These are phyloP conservation scores for Bettongia penicillata DNA, from an alignment of 2,113 vertebrate genomes.

Conservation along the genomic window DNA sequence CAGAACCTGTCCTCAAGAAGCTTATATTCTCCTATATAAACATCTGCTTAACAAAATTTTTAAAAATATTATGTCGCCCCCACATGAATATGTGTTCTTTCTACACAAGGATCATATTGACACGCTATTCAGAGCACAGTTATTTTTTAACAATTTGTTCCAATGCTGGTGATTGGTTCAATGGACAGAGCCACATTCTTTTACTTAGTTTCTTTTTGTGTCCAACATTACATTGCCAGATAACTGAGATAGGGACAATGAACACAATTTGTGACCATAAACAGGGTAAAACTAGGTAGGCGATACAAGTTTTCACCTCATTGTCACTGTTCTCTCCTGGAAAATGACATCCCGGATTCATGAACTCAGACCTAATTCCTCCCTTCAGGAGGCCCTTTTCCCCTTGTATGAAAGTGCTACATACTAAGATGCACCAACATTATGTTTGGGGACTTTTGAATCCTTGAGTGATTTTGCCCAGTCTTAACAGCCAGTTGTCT, in stretches of 20 bases:
- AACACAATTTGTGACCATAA: background rate
- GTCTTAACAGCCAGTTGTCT: background rate
- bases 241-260: background rate
- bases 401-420: background rate
- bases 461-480: background rate
- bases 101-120: background rate
- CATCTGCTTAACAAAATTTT: background rate
- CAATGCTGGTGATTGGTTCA: background rate
- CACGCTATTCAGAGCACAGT: background rate
- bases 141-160: background rate
- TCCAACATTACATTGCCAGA: background rate
- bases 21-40: background rate
- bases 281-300: background rate
- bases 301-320: background rate
- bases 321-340: too few relatives aligned
- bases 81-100: background rate
- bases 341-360: background rate
- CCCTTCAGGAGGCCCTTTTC: constrained; percentile 8
- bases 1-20: background rate
- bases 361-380: background rate
- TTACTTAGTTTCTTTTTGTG: background rate
- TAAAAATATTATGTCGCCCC: background rate
- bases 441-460: constrained; percentile 20
- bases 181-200: background rate
- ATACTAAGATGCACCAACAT: background rate